Conservation (phyloP, 2,888 invertebrate species). For the Zonitis immaculata region DNA sequence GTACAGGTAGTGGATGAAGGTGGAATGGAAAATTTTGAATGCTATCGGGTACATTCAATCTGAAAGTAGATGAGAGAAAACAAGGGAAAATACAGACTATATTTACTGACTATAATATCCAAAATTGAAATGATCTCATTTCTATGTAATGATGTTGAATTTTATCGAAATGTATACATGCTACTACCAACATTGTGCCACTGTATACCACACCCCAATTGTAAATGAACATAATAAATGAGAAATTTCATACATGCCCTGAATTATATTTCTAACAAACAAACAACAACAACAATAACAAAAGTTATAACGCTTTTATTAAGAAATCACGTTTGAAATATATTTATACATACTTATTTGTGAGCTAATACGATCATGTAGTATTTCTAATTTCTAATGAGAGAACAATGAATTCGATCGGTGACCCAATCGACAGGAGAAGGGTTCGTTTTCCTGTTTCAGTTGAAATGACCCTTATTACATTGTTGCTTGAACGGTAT, state of each 20-base stretch:
- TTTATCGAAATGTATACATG: conserved; percentile 18
- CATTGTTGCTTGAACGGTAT: too few relatives aligned
- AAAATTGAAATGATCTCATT: conserved; percentile 25
- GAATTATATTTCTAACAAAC: conserved; percentile 15
- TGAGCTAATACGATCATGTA: conserved; percentile 1
- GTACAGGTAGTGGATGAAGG: conserved; percentile 7
- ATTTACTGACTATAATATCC: too few relatives aligned
- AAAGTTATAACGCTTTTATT: conserved; percentile 10
- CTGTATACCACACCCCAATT: conserved; percentile 4
- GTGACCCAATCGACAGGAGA: too few relatives aligned
- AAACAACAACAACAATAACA: conserved; percentile 7
- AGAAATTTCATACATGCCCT: conserved; percentile 17
- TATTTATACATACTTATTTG: conserved; percentile 11
- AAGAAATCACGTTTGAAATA: conserved; percentile 14
- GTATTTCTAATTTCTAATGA: too few relatives aligned
- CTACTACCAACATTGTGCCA: conserved; percentile 5
- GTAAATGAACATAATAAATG: conserved; percentile 18
- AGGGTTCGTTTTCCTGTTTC: too few relatives aligned
- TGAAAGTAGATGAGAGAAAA: conserved; percentile 17
- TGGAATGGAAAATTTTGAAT: conserved; percentile 21
- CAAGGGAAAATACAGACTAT: conserved; percentile 20
- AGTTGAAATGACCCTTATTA: too few relatives aligned
- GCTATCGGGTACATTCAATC: conserved; percentile 22
- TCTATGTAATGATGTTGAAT: conserved; percentile 18
- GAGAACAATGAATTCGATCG: too few relatives aligned